phyloP scores from a whole-genome alignment of 2,888 invertebrate species.

The Arrhopalites spinosus region DNA sequence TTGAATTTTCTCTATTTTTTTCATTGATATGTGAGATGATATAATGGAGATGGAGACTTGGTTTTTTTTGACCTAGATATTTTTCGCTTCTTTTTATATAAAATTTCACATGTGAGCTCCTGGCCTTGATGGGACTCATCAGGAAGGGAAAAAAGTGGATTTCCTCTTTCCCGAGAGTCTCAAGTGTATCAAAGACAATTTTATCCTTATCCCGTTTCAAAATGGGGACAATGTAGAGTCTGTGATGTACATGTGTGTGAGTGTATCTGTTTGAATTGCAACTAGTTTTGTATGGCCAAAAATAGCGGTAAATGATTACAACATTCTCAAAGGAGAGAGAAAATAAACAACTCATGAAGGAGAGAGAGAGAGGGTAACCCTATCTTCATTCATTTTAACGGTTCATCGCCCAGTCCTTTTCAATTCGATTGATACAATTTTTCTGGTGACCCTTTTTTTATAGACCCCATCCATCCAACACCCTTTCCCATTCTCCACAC shows the following conservation, averaged over 20 bases:
- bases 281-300: slow-evolving; percentile 26
- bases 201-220: slow-evolving; percentile 16
- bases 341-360: slow-evolving; percentile 36
- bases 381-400: slow-evolving; percentile 55
- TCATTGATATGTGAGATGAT: slow-evolving; percentile 41
- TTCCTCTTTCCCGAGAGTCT: slow-evolving; percentile 5
- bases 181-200: slow-evolving; percentile 25
- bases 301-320: slow-evolving; percentile 46
- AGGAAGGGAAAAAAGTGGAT: not conserved
- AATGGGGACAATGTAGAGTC: not conserved
- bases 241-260: not conserved
- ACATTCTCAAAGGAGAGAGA: slow-evolving; percentile 23
- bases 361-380: slow-evolving; percentile 51
- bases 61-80: slow-evolving; percentile 34
- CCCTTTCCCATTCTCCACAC: slow-evolving; percentile 6
- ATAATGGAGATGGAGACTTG: no score
- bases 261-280: not conserved
- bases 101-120: slow-evolving; percentile 10
- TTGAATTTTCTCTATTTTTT: slow-evolving; percentile 11
- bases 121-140: not conserved
- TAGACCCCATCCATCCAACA: not conserved
- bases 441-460: slow-evolving; percentile 38
- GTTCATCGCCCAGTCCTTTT: slow-evolving; percentile 54
- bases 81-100: slow-evolving; percentile 18
- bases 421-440: slow-evolving; percentile 36